Conservation (phyloP, 64 coral and sea anemone species). For the Actinia equina region DNA sequence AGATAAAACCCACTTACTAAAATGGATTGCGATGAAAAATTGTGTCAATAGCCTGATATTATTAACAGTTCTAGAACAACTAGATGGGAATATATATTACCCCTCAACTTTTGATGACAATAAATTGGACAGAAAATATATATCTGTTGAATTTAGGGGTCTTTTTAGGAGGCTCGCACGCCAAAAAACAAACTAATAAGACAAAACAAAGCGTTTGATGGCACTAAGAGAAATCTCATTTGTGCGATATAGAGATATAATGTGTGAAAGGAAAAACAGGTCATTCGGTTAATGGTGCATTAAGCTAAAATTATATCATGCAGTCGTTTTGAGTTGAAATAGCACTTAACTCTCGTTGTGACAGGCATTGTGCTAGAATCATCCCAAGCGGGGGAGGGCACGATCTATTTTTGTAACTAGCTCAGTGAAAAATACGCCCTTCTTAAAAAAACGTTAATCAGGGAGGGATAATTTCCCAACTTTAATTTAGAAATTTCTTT, state of each 20-base stretch:
- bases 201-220: background rate
- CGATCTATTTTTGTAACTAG: background rate
- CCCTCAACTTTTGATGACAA: background rate
- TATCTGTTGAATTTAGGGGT: background rate
- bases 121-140: background rate
- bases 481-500: background rate
- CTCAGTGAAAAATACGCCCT: background rate
- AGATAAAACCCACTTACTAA: conserved; percentile 17
- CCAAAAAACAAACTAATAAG: background rate
- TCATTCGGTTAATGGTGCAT: background rate
- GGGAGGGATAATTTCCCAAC: background rate
- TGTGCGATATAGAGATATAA: background rate
- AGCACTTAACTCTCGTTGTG: background rate
- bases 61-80: background rate
- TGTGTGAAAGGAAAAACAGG: conserved; percentile 5
- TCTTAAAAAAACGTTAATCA: background rate
- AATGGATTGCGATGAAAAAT: conserved; percentile 17
- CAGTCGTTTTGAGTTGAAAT: conserved; percentile 1
- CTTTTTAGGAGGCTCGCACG: background rate
- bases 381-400: background rate
- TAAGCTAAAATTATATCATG: conserved; percentile 16
- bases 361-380: background rate
- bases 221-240: background rate
- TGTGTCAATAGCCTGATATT: background rate
- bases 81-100: background rate